Evolutionary conservation across 1,140 invertebrate species (phyloP).

Genomic region (Neocloeon triangulifer): DNA sequence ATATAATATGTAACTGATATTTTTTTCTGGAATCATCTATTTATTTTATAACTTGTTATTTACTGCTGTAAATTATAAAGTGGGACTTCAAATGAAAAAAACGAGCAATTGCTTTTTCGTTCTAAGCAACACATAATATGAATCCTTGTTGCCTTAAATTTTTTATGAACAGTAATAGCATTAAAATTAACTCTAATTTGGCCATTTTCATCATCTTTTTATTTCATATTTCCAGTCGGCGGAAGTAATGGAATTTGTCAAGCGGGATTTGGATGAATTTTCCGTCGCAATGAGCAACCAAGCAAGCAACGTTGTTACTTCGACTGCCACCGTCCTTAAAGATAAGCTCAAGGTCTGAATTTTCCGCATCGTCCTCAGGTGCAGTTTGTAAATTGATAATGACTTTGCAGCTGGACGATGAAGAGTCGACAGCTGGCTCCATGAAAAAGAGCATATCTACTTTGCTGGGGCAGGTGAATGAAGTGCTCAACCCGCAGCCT

Average conservation of each 20-base stretch:
- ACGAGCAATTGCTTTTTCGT: no score
- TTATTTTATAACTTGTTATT: no score
- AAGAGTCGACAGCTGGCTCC: constrained; percentile 36
- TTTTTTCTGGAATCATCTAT: no score
- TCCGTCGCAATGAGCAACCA: constrained; percentile 41
- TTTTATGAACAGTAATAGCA: no score
- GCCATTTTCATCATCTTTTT: constrained; percentile 1
- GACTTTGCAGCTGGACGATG: constrained; percentile 33
- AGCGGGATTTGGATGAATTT: constrained; percentile 49
- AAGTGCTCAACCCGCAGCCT: constrained; percentile 36
- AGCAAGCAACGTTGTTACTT: constrained; percentile 33
- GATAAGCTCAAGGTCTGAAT: constrained; percentile 41
- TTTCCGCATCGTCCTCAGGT: neutral
- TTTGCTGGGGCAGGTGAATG: constrained; percentile 33
- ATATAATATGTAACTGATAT: no score
- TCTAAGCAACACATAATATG: no score
- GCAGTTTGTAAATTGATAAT: constrained; percentile 3
- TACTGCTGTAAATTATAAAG: no score
- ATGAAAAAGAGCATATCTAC: constrained; percentile 43
- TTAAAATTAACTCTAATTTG: neutral
- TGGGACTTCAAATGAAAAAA: no score
- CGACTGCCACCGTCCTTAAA: constrained; percentile 33
- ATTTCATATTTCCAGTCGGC: constrained; percentile 26
- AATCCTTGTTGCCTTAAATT: no score
- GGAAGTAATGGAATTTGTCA: constrained; percentile 49